These are phyloP conservation scores for Elgonia sp. DNA, from an alignment of 2,888 invertebrate genomes.

Conservation along the genomic window DNA sequence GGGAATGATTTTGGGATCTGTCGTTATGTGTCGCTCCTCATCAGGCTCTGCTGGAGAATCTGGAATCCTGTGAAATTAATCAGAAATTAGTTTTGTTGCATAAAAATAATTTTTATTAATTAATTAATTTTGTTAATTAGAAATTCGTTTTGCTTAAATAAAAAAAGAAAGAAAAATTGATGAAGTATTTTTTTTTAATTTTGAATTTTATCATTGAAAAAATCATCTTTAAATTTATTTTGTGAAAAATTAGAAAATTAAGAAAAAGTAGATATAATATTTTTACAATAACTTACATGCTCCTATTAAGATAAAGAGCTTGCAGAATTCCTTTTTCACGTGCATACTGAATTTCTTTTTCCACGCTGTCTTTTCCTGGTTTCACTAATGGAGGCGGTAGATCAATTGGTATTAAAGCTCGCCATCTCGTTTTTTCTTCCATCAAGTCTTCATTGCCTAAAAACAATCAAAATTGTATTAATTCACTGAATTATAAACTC, in stretches of 20 bases:
- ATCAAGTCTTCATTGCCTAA: slow-evolving; percentile 90
- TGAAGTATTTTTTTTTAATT: too few species aligned
- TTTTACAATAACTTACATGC: slow-evolving; percentile 87
- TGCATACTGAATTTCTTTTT: slow-evolving; percentile 95
- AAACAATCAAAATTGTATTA: neutral
- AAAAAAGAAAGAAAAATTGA: too few species aligned
- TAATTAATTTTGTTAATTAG: too few species aligned
- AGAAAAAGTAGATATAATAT: too few species aligned
- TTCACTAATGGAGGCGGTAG: slow-evolving; percentile 90
- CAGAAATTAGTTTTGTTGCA: too few species aligned
- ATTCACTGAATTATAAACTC: too few species aligned
- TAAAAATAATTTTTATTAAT: too few species aligned
- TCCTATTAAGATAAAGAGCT: slow-evolving; percentile 93
- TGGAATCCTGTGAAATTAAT: slow-evolving; percentile 91
- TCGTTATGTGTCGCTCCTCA: slow-evolving; percentile 91
- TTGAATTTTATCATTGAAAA: too few species aligned
- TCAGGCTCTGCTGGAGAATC: slow-evolving; percentile 96
- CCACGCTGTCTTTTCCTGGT: slow-evolving; percentile 93
- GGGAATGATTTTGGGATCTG: slow-evolving; percentile 94
- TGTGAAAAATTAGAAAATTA: too few species aligned
- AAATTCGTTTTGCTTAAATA: too few species aligned
- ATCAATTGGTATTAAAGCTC: slow-evolving; percentile 91
- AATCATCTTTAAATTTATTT: too few species aligned
- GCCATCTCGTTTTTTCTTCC: slow-evolving; percentile 94
- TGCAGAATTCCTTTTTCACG: slow-evolving; percentile 95